Base-by-base conservation (phyloP, 2,888 invertebrate genomes). In the Blastobasis lacticolella region DNA sequence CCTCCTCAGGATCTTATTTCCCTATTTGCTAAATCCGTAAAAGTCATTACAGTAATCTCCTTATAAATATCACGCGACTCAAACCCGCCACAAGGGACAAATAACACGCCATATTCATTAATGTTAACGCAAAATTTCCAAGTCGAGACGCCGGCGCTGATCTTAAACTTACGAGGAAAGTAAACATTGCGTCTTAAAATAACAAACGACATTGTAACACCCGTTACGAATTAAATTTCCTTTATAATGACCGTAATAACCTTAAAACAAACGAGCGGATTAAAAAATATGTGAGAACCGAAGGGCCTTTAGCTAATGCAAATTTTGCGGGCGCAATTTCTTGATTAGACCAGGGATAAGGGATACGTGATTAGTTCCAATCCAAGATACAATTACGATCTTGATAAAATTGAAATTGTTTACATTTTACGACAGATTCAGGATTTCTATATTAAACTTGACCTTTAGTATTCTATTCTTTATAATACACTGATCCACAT, bases 181-280 rank as follows among this genome's bases (percentile, higher is more conserved):
- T 52, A 52, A 52, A 52, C 49, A 52, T 49, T 46, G 38, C 49
- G 45, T 5, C 45, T 49, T 49, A 38, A 46, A 49, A 49, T 40
- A 49, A 36, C 37, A 49, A 49, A 50, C 10, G 10, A 7, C 10
- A 5, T 10, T 48, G 38, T 49, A 49, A 49, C 1, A 23, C 23
- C 23, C 23, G 23, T 23, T 23, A 23, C 23, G 23, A 23, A 23
- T 23, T 23, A 23, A 2, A 23, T 23, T 23, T 23, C 23, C 23
- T 23, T 23, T 23, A 23, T 23, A 23, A 47, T 38, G 37, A 47
- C 10, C 48, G 45, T 52, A 42, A 48, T 52, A 52, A 48, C 49
- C 52, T 46, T 45, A 10, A 46, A 49, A 49, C 43, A 51, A 51
- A 51, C 43, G 50, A 10, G 9, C 38, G 43, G 50, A 37, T 47